These are phyloP conservation scores for Neopelma chrysocephalum DNA, from an alignment of 2,797 vertebrate genomes.

Conservation along the genomic window DNA sequence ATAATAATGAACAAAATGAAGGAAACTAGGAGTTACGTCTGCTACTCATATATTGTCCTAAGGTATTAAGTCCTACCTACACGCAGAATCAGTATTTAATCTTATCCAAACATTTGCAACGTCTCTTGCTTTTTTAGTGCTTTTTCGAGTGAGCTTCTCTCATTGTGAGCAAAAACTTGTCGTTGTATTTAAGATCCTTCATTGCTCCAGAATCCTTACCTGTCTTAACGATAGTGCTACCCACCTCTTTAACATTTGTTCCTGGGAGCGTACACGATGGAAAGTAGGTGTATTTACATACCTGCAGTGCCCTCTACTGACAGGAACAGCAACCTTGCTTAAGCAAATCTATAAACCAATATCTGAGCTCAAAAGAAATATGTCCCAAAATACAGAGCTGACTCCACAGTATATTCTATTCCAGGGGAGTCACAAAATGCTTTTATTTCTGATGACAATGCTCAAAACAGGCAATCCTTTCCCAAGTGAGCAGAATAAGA, in stretches of 20 bases:
- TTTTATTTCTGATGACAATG: not conserved
- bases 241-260: not conserved
- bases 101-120: not conserved
- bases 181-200: not conserved
- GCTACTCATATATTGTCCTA: not conserved
- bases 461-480: not conserved
- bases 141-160: not conserved
- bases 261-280: accelerated
- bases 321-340: not conserved
- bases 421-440: not conserved
- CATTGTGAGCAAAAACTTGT: not conserved
- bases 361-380: not conserved
- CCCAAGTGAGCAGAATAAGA: not conserved
- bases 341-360: not conserved
- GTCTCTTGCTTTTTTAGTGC: not conserved
- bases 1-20: not conserved
- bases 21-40: not conserved
- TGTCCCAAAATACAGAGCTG: not conserved
- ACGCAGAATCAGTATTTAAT: not conserved
- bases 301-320: not conserved
- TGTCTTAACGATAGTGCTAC: not conserved
- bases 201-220: not conserved
- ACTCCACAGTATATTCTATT: not conserved
- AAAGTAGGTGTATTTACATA: not conserved
- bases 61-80: not conserved